These are phyloP conservation scores for Myioborus melanocephalus DNA, from an alignment of 2,797 vertebrate species.

Conservation along the genomic window DNA sequence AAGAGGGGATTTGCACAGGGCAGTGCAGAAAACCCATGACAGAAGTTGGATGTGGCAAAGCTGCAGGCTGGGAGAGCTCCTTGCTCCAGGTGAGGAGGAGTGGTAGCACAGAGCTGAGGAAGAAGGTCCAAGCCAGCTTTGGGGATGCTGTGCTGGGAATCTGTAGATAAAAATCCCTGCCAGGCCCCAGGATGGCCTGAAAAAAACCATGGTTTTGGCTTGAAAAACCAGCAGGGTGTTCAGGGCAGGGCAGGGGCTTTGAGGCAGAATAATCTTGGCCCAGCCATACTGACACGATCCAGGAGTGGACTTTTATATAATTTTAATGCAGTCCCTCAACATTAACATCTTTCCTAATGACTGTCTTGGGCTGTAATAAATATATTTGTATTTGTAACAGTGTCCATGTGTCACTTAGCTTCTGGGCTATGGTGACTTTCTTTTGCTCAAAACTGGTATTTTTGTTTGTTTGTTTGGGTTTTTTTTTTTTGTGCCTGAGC, in stretches of 20 bases:
- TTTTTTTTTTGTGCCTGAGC: background rate
- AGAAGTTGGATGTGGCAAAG: background rate
- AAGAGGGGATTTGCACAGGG: background rate
- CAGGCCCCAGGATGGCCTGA: background rate
- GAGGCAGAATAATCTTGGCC: background rate
- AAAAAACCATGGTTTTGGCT: background rate
- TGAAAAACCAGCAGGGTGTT: background rate
- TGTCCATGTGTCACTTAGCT: background rate
- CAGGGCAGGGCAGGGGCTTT: background rate
- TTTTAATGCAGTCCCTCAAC: background rate
- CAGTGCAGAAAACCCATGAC: background rate
- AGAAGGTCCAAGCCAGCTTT: background rate
- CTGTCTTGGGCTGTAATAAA: background rate
- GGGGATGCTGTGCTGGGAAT: background rate
- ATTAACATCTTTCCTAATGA: background rate
- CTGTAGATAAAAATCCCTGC: background rate
- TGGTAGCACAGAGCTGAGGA: background rate
- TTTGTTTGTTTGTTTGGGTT: background rate
- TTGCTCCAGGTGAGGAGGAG: accelerated
- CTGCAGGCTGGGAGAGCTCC: background rate
- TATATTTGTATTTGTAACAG: background rate
- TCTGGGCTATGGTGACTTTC: background rate
- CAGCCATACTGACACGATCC: background rate
- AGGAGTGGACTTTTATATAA: accelerated
- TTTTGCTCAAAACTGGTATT: background rate